phyloP scores from a whole-genome alignment of 1,140 invertebrate genomes.

The Apolygus lucorum region DNA sequence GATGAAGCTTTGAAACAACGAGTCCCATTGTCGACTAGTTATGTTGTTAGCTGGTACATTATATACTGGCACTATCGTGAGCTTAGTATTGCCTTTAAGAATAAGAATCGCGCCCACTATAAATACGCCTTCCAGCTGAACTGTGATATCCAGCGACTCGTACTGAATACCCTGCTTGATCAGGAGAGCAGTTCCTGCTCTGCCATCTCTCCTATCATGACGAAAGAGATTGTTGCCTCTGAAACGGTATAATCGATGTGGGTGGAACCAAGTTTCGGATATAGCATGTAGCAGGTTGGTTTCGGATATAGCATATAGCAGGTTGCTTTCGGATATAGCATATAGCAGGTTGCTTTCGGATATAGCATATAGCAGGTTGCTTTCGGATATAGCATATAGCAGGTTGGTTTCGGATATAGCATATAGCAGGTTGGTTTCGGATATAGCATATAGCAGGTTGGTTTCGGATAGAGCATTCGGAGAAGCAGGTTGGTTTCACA shows the following conservation, averaged over 20 bases:
- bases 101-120: neutral
- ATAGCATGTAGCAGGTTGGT: no score
- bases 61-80: neutral
- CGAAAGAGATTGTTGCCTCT: constrained; percentile 17
- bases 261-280: constrained; percentile 19
- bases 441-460: no score
- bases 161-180: constrained; percentile 12
- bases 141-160: neutral
- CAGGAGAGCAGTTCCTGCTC: constrained; percentile 5
- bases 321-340: neutral
- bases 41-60: neutral
- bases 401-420: no score
- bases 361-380: neutral
- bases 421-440: no score
- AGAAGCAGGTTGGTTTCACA: no score
- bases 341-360: neutral
- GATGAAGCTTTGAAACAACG: neutral
- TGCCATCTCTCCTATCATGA: constrained; percentile 18
- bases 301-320: no score
- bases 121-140: neutral
- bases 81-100: neutral
- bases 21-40: neutral
- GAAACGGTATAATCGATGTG: constrained; percentile 1
- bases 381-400: no score
- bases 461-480: no score